phyloP scores from a whole-genome alignment of 2,113 vertebrate genomes.

The Nanorana parkeri region DNA sequence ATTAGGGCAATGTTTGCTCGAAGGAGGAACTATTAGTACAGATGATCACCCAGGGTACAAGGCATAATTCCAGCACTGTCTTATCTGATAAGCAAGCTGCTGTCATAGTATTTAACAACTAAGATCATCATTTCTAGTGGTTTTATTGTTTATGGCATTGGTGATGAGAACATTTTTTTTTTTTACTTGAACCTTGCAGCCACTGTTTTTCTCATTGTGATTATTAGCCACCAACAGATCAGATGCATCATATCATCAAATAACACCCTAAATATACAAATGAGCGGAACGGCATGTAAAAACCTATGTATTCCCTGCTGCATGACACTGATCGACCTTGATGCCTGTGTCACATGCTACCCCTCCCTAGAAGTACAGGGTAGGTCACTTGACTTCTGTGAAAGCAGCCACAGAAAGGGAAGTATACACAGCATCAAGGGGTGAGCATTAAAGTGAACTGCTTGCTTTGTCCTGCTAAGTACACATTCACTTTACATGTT shows the following conservation, averaged over 20 bases:
- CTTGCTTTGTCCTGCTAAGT: too few species aligned
- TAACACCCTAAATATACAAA: too few species aligned
- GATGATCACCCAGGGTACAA: background rate
- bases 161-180: background rate
- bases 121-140: background rate
- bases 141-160: background rate
- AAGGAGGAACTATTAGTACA: background rate
- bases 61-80: slow-evolving; percentile 1
- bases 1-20: background rate
- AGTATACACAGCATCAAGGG: too few species aligned
- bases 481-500: too few species aligned
- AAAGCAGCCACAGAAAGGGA: too few species aligned
- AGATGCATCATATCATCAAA: background rate
- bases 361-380: too few species aligned
- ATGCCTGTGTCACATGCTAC: too few species aligned
- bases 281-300: too few species aligned
- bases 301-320: too few species aligned
- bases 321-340: too few species aligned
- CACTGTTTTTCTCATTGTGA: background rate
- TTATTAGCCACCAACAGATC: background rate
- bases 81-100: background rate
- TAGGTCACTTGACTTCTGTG: too few species aligned
- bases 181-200: background rate
- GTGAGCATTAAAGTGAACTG: too few species aligned
- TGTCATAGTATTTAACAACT: background rate